Conservation (phyloP, 2,797 vertebrate genomes). For the Cossypha dichroa region DNA sequence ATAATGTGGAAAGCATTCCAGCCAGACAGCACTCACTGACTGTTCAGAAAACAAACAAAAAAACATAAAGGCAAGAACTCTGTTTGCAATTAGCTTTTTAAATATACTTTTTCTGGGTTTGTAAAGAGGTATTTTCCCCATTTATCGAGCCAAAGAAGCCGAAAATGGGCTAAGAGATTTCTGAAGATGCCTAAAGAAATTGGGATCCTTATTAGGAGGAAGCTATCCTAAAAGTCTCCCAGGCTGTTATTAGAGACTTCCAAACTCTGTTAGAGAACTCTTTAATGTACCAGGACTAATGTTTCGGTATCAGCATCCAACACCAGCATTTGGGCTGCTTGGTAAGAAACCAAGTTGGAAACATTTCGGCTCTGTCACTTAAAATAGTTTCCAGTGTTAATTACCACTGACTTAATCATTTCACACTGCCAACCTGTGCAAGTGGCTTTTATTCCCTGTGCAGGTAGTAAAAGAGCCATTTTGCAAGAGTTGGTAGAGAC, state of each 20-base stretch:
- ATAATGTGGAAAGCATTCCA: neutral
- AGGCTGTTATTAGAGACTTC: neutral
- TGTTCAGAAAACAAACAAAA: neutral
- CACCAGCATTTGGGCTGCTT: neutral
- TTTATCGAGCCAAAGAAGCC: neutral
- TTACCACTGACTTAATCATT: neutral
- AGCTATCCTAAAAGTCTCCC: neutral
- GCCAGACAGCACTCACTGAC: neutral
- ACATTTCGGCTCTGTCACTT: neutral
- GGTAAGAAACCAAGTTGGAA: constrained; percentile 10
- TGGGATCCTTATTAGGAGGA: neutral
- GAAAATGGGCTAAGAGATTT: neutral
- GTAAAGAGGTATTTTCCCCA: neutral
- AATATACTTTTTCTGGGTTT: neutral
- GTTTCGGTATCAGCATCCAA: neutral
- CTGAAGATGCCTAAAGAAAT: neutral
- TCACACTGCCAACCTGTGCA: neutral
- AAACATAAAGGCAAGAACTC: neutral
- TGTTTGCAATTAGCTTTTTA: neutral
- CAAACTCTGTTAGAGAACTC: neutral
- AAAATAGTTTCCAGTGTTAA: neutral
- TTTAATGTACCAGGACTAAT: neutral
- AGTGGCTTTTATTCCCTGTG: constrained; percentile 1
- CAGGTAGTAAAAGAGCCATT: constrained; percentile 19
- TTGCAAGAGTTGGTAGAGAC: neutral